Conservation (phyloP, 2,797 vertebrate genomes). For the Clamator glandarius region DNA sequence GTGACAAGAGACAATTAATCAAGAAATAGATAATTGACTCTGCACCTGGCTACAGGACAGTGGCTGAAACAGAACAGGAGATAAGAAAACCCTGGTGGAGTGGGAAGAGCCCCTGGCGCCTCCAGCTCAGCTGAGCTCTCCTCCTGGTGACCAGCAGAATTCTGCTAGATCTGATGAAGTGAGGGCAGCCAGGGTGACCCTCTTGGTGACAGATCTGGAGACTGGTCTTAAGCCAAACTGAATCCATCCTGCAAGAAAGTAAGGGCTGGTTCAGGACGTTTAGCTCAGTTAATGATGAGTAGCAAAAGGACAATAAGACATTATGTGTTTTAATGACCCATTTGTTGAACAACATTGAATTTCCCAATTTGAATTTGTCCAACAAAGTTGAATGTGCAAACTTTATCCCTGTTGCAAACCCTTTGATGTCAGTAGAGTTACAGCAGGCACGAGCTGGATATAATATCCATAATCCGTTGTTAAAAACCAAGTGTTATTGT, state of each 20-base stretch:
- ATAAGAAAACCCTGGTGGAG: not conserved
- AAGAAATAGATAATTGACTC: not conserved
- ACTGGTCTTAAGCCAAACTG: not conserved
- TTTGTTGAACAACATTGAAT: slow-evolving; percentile 55
- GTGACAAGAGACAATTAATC: not conserved
- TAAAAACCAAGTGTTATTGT: slow-evolving; percentile 67
- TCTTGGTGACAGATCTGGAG: not conserved
- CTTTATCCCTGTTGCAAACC: slow-evolving; percentile 36
- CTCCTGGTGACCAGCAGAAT: not conserved
- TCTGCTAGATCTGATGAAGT: not conserved
- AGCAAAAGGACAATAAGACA: slow-evolving; percentile 60
- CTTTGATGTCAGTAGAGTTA: slow-evolving; percentile 64
- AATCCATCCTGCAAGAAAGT: slow-evolving; percentile 48
- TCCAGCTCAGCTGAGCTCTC: not conserved
- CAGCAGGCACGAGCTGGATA: slow-evolving; percentile 62
- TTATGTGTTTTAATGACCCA: slow-evolving; percentile 57
- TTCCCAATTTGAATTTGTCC: slow-evolving; percentile 59
- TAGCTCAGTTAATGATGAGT: slow-evolving; percentile 51
- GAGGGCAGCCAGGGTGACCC: not conserved
- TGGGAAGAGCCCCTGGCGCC: not conserved
- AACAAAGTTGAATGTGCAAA: slow-evolving; percentile 47
- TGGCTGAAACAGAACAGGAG: not conserved
- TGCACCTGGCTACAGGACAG: not conserved
- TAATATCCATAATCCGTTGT: slow-evolving; percentile 52
- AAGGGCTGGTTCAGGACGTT: slow-evolving; percentile 59